Percentiles rank a stretch among this genome's conserved stretches.
Evolutionary conservation across 2,113 vertebrate species (phyloP).

Genomic region (Aphelocoma coerulescens): DNA sequence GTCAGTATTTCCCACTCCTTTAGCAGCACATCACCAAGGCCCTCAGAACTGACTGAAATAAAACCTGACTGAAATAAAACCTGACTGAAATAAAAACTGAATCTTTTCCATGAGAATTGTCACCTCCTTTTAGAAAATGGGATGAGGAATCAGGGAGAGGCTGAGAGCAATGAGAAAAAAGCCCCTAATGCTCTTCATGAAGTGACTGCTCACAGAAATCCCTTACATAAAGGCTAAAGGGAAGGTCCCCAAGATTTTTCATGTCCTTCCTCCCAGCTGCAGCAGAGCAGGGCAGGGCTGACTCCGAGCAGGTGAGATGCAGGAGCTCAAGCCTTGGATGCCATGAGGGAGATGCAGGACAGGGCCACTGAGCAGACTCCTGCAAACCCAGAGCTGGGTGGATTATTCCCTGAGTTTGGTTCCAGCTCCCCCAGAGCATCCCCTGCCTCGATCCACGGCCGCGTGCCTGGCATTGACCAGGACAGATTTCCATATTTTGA

Average conservation of each 20-base stretch:
- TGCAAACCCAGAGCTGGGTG: background rate
- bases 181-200: background rate
- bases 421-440: background rate
- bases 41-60: background rate
- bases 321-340: background rate
- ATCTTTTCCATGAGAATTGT: background rate
- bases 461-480: rapidly evolving
- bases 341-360: background rate
- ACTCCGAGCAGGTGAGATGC: too few species aligned
- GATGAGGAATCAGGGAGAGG: background rate
- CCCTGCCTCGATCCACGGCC: background rate
- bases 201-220: background rate
- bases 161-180: background rate
- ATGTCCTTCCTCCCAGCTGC: background rate
- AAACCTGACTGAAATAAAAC: background rate
- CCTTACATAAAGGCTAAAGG: background rate
- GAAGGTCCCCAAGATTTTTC: background rate
- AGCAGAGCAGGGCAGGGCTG: background rate
- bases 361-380: background rate
- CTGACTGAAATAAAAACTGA: background rate
- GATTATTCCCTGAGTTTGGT: background rate
- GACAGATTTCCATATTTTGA: background rate
- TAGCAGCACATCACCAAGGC: background rate
- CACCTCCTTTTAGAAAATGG: background rate
- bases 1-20: background rate